Percentiles rank a stretch among this genome's conserved stretches.
Conservation (phyloP, 2,888 invertebrate species). For the Phymatocera aterrima region DNA sequence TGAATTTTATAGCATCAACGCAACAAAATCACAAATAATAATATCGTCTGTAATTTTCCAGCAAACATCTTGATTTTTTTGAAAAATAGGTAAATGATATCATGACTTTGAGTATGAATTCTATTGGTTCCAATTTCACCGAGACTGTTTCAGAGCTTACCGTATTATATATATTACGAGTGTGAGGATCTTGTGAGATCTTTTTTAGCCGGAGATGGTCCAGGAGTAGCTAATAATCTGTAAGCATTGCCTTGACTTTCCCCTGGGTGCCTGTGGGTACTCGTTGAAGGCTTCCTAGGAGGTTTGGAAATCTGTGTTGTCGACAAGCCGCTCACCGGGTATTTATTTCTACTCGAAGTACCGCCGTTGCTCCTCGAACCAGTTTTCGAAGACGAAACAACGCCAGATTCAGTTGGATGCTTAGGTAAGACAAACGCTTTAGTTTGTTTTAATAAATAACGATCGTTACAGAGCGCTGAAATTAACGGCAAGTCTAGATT, state of each 20-base stretch:
- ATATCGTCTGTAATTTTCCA: too few relatives aligned
- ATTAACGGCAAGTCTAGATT: slow-evolving; percentile 94
- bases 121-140: too few relatives aligned
- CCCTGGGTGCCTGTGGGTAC: slow-evolving; percentile 84
- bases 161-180: slow-evolving; percentile 57
- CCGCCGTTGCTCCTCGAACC: slow-evolving; percentile 67
- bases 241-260: slow-evolving; percentile 76
- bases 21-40: too few relatives aligned
- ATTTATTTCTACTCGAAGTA: slow-evolving; percentile 79
- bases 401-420: slow-evolving; percentile 73
- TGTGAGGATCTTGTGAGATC: slow-evolving; percentile 69
- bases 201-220: slow-evolving; percentile 66
- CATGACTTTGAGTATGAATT: too few relatives aligned
- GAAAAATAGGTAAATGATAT: too few relatives aligned
- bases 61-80: too few relatives aligned
- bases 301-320: slow-evolving; percentile 79
- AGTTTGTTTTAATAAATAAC: slow-evolving; percentile 91
- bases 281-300: slow-evolving; percentile 77
- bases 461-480: slow-evolving; percentile 95
- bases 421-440: slow-evolving; percentile 90
- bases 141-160: neutral
- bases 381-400: slow-evolving; percentile 48
- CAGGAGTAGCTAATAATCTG: slow-evolving; percentile 59
- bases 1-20: too few relatives aligned
- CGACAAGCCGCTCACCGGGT: slow-evolving; percentile 82